phyloP scores from a whole-genome alignment of 2,888 invertebrate species.

The Drosophila testacea region DNA sequence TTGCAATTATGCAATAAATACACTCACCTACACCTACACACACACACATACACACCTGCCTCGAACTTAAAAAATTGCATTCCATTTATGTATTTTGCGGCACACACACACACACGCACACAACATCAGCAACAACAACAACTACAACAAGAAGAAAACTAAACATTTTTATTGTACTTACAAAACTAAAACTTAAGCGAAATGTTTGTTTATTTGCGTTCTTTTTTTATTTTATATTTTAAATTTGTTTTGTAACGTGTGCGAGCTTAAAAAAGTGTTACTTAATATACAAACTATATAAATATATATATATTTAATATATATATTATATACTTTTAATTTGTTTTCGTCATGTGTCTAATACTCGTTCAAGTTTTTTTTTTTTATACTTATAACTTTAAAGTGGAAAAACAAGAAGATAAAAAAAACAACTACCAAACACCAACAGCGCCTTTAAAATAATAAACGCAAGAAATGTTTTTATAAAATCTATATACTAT shows the following conservation, averaged over 20 bases:
- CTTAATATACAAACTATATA: conserved; percentile 41
- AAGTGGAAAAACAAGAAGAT: not conserved
- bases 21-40: not conserved
- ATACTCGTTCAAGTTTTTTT: conserved; percentile 51
- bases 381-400: conserved; percentile 11
- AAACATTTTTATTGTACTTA: conserved; percentile 53
- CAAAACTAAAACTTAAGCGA: conserved; percentile 47
- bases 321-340: conserved; percentile 39
- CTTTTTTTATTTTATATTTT: conserved; percentile 26
- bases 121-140: conserved; percentile 16
- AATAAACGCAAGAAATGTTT: conserved; percentile 14
- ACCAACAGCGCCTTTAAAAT: conserved; percentile 70
- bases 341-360: conserved; percentile 42
- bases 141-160: conserved; percentile 1
- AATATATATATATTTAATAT: conserved; percentile 31
- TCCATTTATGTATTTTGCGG: conserved; percentile 52
- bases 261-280: conserved; percentile 53
- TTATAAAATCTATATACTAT: conserved; percentile 44
- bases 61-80: conserved; percentile 43
- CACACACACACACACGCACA: conserved; percentile 35
- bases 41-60: conserved; percentile 9
- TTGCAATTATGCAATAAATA: conserved; percentile 20
- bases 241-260: conserved; percentile 46
- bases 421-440: conserved; percentile 41
- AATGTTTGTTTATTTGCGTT: conserved; percentile 34